Evolutionary conservation across 1,140 invertebrate species (phyloP), one percentile per base, ranked within the genome.

Genomic region (Brachionus paranguensis): DNA sequence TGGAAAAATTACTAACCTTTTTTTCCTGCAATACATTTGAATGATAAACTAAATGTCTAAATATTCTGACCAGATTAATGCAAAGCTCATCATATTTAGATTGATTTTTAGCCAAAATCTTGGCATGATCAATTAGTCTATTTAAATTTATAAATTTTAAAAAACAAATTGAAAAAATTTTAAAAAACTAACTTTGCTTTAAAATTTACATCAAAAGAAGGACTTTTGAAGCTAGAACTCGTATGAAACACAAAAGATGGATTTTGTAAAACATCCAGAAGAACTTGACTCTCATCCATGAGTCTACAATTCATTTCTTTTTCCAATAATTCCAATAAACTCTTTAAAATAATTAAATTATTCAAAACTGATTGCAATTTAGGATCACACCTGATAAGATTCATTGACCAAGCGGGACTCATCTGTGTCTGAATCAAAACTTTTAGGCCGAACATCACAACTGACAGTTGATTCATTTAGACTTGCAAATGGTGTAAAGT

Each of bases 241-340:
- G 17, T 0, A 20, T 47, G 20, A 27, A 76, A 76, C 2, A 76
- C 47, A 12, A 24, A 24, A 37, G 72, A 76, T 8, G 97, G 97
- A 86, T 94, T 92, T 90, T 99, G 98, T 1, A 99, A 91, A 84
- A 99, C 95, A 90, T 99, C 97, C 12, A 99, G 96, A 11, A 99
- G 91, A 27, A 98, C 92, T 4, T 96, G 98, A 64, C 96, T 91
- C 89, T 99, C 97, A 0, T 96, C 96, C 86, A 96, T 94, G 33
- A 98, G 94, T 50, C 99, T 90, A 37, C 96, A 96, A 84, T 95
- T 93, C 55, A 99, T 91, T 89, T 98, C 96, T 87, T 96, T 95
- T 89, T 98, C 95, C 68, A 99, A 88, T 24, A 27, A 97, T 91
- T 0, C 93, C 93, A 0, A 99, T 95, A 86, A 98, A 97, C 87